Conservation (phyloP, 23 tunicate species). For the Trididemnum nubilum region DNA sequence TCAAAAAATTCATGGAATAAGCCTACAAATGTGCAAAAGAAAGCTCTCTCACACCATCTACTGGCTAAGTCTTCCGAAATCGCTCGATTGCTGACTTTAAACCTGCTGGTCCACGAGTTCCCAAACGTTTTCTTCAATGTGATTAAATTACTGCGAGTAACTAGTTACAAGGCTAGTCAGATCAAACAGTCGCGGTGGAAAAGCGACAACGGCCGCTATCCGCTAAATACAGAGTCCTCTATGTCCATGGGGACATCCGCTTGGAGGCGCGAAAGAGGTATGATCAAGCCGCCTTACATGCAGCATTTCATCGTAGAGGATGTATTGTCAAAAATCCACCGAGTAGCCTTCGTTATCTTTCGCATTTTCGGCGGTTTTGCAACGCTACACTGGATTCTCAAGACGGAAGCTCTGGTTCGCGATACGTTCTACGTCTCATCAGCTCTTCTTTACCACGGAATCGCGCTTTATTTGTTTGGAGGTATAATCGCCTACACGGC, state of each 20-base stretch:
- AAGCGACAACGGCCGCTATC: background rate
- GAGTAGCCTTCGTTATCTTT: conserved; percentile 49
- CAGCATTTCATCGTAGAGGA: conserved; percentile 21
- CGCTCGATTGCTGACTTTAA: conserved; percentile 49
- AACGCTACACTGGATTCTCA: conserved; percentile 38
- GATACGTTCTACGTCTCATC: conserved; percentile 71
- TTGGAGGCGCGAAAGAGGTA: conserved; percentile 70
- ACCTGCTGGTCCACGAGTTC: conserved; percentile 57
- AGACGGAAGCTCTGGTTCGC: conserved; percentile 47
- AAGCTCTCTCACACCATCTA: conserved; percentile 77
- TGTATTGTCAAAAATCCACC: conserved; percentile 35
- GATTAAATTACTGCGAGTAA: conserved; percentile 33
- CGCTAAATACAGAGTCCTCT: background rate
- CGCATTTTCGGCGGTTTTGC: conserved; percentile 65
- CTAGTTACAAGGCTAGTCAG: conserved; percentile 22
- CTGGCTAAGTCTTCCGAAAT: conserved; percentile 70
- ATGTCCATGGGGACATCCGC: conserved; percentile 63
- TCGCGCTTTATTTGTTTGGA: conserved; percentile 62
- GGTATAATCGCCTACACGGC: conserved; percentile 57
- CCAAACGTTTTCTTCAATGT: conserved; percentile 59
- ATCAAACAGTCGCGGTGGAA: conserved; percentile 29
- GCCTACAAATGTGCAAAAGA: conserved; percentile 49
- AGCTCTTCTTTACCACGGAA: conserved; percentile 61
- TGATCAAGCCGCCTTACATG: background rate
- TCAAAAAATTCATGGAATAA: conserved; percentile 23